These are phyloP conservation scores for Arrhamphus sclerolepis DNA, from an alignment of 2,797 vertebrate genomes.

Conservation along the genomic window DNA sequence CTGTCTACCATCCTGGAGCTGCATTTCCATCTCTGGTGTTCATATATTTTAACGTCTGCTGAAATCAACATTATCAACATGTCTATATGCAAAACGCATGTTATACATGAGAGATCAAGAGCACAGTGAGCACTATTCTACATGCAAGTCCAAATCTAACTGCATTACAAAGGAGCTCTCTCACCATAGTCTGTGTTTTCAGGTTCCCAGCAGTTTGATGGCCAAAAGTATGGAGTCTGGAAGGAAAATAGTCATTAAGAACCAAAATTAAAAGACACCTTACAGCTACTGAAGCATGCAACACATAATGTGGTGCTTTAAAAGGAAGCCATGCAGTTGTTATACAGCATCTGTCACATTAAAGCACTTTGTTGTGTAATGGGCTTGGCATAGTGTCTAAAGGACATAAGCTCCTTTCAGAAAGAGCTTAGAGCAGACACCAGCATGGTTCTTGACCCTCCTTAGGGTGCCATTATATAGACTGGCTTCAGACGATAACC, in stretches of 20 bases:
- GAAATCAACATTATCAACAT: too few relatives aligned
- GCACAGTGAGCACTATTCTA: constrained; percentile 2
- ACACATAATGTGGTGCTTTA: constrained; percentile 19
- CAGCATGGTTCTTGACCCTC: constrained; percentile 39
- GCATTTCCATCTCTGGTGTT: too few relatives aligned
- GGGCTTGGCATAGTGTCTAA: constrained; percentile 37
- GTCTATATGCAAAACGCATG: too few relatives aligned
- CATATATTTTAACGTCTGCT: too few relatives aligned
- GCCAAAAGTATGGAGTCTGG: constrained; percentile 95
- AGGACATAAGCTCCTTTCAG: constrained; percentile 57
- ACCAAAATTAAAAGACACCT: constrained; percentile 24
- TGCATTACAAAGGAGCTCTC: constrained; percentile 42
- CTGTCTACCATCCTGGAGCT: too few relatives aligned
- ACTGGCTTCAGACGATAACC: constrained; percentile 32
- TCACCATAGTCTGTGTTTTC: constrained; percentile 97
- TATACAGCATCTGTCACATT: constrained; percentile 48
- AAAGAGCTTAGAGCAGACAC: constrained; percentile 28
- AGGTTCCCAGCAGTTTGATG: constrained; percentile 95
- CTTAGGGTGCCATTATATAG: constrained; percentile 24
- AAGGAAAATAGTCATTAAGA: constrained; percentile 45
- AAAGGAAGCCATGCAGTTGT: constrained; percentile 27
- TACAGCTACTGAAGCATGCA: constrained; percentile 1
- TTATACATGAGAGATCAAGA: neutral
- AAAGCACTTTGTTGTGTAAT: constrained; percentile 57
- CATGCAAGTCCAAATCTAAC: constrained; percentile 1